phyloP scores from a whole-genome alignment of 2,797 vertebrate species.

The Centroberyx gerrardi region DNA sequence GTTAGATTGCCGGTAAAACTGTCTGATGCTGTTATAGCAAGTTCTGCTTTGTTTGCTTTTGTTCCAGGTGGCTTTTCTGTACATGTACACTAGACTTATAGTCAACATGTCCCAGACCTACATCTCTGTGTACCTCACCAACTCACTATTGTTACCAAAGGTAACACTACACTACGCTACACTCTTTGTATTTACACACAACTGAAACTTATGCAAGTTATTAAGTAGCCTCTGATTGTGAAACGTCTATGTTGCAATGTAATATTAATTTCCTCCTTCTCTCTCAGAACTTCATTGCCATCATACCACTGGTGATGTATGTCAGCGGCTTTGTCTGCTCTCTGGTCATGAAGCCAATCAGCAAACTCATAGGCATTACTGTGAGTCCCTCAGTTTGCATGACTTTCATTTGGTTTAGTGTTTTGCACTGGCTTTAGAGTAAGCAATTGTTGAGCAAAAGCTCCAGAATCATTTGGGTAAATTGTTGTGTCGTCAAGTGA shows the following conservation, averaged over 20 bases:
- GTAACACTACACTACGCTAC: slow-evolving; percentile 70
- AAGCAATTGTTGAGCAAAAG: background rate
- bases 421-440: too few species aligned
- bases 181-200: background rate
- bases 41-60: slow-evolving; percentile 13
- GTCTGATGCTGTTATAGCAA: background rate
- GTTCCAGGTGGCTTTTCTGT: slow-evolving; percentile 89
- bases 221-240: background rate
- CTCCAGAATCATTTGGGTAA: background rate
- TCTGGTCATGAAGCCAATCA: slow-evolving; percentile 91
- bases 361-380: slow-evolving; percentile 86
- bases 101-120: slow-evolving; percentile 94
- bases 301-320: slow-evolving; percentile 92
- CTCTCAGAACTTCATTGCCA: slow-evolving; percentile 90
- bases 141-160: slow-evolving; percentile 91
- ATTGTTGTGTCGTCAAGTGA: background rate
- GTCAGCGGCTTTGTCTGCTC: slow-evolving; percentile 91
- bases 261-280: background rate
- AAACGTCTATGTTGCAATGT: background rate
- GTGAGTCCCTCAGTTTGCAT: slow-evolving; percentile 82
- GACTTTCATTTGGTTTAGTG: background rate
- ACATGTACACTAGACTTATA: slow-evolving; percentile 92
- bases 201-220: background rate
- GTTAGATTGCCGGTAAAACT: background rate
- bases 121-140: slow-evolving; percentile 92